Conservation (phyloP, 2,797 vertebrate species). For the Amblyopsis hoosieri region DNA sequence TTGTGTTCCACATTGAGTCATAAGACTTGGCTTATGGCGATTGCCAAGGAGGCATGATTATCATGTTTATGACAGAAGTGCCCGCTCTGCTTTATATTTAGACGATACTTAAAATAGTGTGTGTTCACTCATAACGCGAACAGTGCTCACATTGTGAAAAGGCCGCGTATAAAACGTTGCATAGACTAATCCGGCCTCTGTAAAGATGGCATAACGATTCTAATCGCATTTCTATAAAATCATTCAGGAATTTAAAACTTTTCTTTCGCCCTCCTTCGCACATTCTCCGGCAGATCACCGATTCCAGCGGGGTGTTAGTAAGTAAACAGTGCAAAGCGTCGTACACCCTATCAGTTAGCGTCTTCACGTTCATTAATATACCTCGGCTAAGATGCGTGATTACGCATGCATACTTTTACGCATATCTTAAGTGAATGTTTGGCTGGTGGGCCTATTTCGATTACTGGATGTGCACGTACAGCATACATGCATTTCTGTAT, state of each 20-base stretch:
- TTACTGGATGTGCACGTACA: background rate
- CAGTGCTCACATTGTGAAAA: constrained; percentile 90
- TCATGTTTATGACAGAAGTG: constrained; percentile 89
- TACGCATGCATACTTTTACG: constrained; percentile 35
- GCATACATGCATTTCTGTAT: too few relatives aligned
- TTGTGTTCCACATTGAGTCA: constrained; percentile 76
- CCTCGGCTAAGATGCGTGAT: constrained; percentile 3
- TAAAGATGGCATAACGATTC: constrained; percentile 98
- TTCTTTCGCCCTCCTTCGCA: constrained; percentile 78
- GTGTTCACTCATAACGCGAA: constrained; percentile 88
- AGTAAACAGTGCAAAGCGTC: constrained; percentile 49
- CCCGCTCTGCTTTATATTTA: constrained; percentile 89
- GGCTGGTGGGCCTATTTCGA: background rate
- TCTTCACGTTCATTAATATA: constrained; percentile 8
- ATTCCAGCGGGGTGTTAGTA: constrained; percentile 73
- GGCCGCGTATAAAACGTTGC: constrained; percentile 86
- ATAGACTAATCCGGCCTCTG: constrained; percentile 93
- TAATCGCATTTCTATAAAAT: constrained; percentile 96
- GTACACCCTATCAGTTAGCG: constrained; percentile 16
- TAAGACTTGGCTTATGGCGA: constrained; percentile 83
- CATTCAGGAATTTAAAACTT: constrained; percentile 96
- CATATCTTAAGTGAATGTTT: constrained; percentile 4
- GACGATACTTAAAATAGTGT: constrained; percentile 92
- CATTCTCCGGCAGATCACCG: constrained; percentile 83
- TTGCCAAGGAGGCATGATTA: constrained; percentile 91